Base-by-base conservation (phyloP, 2,797 vertebrate species). In the Paedocypris micromegethes region DNA sequence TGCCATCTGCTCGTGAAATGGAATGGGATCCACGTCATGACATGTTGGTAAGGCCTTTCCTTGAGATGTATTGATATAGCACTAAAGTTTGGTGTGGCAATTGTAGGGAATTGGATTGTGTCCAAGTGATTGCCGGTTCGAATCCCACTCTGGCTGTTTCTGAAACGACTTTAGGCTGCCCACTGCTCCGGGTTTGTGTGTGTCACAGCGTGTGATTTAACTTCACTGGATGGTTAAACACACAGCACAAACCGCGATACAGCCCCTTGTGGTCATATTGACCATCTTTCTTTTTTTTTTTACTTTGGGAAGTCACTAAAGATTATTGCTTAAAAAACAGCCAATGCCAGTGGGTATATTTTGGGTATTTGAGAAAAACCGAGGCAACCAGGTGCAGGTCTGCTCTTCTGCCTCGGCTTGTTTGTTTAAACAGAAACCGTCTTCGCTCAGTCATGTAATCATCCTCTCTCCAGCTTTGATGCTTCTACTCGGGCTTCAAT, bases 371-470 rank as follows among this genome's bases (percentile, higher is more conserved):
- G 5, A 41, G 48, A 63, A 56, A 53, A 42, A 68, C 60, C 4
- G 9, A 59, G 53, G 45, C 49, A 48, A 9, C 61, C 62, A 74
- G 66, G 72, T 74, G 72, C 62, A 70, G 47, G 37, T 46, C 40
- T 9, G 53, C 40, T 55, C 55, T 53, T 64, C 39, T 39, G 54
- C 44, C 0, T 62, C 50, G 50, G 64, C 45, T 37, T 60, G 54
- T 63, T 66, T 74, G 47, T 70, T 48, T 58, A 57, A 44, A 55
- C 48, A 48, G 58, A 58, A 45, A 57, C 68, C 47, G 58, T 68
- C 61, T 47, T 55, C 9, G 40, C 46, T 64, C 72, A 60, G 44
- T 66, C 58, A 53, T 72, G 53, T 68, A 68, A 72, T 67, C 64
- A 58, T 47, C 39, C 50, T 52, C 62, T 58, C 57, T 55, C 51